Evolutionary conservation across 2,113 vertebrate species (phyloP).

Genomic region (Xerus inauris): DNA sequence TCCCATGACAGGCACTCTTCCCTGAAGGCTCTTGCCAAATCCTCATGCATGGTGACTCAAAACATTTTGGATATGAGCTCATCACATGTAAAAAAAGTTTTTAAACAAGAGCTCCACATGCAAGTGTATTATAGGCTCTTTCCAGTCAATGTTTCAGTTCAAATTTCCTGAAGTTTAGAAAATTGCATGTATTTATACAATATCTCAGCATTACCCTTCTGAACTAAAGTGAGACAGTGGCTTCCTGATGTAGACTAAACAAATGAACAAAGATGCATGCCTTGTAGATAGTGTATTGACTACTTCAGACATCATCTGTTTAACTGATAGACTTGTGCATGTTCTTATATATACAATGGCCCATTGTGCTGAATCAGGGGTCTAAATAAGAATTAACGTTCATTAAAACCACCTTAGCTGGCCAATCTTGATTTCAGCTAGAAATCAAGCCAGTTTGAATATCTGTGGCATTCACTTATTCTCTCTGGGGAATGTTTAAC

Average conservation of each 20-base stretch:
- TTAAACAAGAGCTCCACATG: conserved; percentile 36
- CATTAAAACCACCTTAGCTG: background rate
- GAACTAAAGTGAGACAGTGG: conserved; percentile 45
- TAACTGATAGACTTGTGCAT: background rate
- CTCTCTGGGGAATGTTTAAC: background rate
- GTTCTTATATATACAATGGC: background rate
- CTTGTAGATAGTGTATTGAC: background rate
- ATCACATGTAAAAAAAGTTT: background rate
- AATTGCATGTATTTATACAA: conserved; percentile 1
- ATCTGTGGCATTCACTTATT: background rate
- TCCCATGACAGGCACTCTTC: background rate
- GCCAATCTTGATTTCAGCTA: conserved; percentile 40
- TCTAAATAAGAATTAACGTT: conserved; percentile 16
- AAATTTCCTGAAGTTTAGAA: conserved; percentile 59
- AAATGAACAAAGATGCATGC: conserved; percentile 44
- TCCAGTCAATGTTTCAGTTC: conserved; percentile 36
- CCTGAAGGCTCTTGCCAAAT: conserved; percentile 20
- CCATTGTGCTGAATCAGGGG: background rate
- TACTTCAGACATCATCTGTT: conserved; percentile 26
- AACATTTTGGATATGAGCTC: conserved; percentile 56
- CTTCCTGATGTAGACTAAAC: conserved; percentile 53
- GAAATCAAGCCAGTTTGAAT: conserved; percentile 13
- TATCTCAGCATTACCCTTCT: background rate
- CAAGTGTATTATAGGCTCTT: conserved; percentile 33
- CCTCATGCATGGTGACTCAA: conserved; percentile 53